A percentile compares a stretch with the other conserved stretches of the same genome.
Conservation (phyloP, 1,140 invertebrate genomes). For the Condylostylus longicornis region DNA sequence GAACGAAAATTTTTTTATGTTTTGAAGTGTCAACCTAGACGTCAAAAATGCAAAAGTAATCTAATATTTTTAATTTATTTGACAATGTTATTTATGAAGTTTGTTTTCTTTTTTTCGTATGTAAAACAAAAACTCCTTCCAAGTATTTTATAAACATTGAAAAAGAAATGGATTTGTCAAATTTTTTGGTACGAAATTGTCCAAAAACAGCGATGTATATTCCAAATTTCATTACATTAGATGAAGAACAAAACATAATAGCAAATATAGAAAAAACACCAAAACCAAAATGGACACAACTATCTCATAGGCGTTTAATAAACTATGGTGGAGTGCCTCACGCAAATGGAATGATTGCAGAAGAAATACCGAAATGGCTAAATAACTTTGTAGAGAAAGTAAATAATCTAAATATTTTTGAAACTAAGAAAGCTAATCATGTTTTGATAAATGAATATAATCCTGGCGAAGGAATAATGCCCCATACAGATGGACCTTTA, state of each 20-base stretch:
- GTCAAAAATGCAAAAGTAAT: too few species aligned
- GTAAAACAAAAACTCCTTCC: too few species aligned
- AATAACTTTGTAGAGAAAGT: conserved; percentile 59
- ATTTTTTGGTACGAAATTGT: conserved; percentile 35
- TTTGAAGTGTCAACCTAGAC: too few species aligned
- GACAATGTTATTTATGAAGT: too few species aligned
- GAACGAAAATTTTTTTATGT: too few species aligned
- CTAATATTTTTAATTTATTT: too few species aligned
- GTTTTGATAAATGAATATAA: conserved; percentile 93
- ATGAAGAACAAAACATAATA: conserved; percentile 64
- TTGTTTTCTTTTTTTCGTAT: too few species aligned
- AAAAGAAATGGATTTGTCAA: conserved; percentile 24
- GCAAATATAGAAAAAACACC: conserved; percentile 62
- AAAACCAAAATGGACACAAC: conserved; percentile 90
- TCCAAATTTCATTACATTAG: conserved; percentile 72
- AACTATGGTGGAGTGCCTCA: conserved; percentile 94
- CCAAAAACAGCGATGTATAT: conserved; percentile 70
- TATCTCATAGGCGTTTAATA: conserved; percentile 79
- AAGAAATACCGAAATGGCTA: conserved; percentile 76
- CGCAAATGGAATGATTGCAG: conserved; percentile 86
- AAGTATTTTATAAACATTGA: too few species aligned
- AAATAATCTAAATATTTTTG: conserved; percentile 49
- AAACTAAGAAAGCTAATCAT: conserved; percentile 73
- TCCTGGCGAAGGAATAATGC: conserved; percentile 85
- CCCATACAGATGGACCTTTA: conserved; percentile 87